Percentiles rank a stretch among this genome's conserved stretches.
These are phyloP conservation scores for Tiliacea citrago DNA, from an alignment of 2,888 invertebrate genomes.

Conservation along the genomic window DNA sequence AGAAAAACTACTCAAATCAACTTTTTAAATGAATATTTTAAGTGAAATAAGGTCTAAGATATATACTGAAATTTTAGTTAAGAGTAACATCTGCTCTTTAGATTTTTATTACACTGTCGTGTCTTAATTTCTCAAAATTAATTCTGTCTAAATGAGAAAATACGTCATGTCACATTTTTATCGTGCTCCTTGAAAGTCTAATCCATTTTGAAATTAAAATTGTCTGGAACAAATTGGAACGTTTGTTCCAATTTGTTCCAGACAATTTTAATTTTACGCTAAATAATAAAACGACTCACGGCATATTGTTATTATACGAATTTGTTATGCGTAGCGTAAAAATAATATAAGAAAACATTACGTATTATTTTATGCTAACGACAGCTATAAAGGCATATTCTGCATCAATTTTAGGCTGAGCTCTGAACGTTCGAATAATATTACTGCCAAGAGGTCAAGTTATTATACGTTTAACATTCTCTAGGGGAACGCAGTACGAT, in stretches of 20 bases:
- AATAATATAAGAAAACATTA: conserved; percentile 58
- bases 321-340: conserved; percentile 56
- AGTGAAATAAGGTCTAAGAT: neutral
- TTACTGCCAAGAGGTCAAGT: conserved; percentile 10
- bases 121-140: conserved; percentile 51
- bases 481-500: conserved; percentile 50
- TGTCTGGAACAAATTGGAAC: too few species aligned
- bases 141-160: conserved; percentile 50
- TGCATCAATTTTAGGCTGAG: conserved; percentile 38
- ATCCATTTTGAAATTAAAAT: conserved; percentile 58
- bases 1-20: neutral
- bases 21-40: too few species aligned
- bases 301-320: conserved; percentile 48
- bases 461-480: conserved; percentile 55
- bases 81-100: conserved; percentile 31
- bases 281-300: conserved; percentile 53
- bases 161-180: conserved; percentile 60
- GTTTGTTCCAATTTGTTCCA: conserved; percentile 45
- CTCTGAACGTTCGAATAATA: conserved; percentile 21
- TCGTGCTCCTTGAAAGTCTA: conserved; percentile 44
- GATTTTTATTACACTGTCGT: conserved; percentile 32
- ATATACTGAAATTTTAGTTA: conserved; percentile 3
- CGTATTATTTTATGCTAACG: conserved; percentile 64
- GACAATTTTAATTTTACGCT: conserved; percentile 54
- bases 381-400: conserved; percentile 47